Percentiles rank a stretch among this genome's conserved stretches.
Evolutionary conservation across 2,888 invertebrate species (phyloP).

Genomic region (Theretra japonica): DNA sequence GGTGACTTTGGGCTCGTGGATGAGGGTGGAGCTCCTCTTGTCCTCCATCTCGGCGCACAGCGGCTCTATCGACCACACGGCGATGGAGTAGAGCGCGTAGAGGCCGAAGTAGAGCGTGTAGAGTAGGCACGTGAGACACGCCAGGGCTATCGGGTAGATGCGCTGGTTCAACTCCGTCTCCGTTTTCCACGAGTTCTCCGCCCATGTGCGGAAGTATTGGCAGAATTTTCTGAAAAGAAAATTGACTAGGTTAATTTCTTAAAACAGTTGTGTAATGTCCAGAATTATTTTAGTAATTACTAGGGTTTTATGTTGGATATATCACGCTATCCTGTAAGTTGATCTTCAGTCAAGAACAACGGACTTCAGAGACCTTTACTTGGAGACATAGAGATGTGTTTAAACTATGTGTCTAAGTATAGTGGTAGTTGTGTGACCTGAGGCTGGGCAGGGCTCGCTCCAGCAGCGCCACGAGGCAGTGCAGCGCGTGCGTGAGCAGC

Average conservation of each 20-base stretch:
- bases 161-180: slow-evolving; percentile 48
- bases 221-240: slow-evolving; percentile 56
- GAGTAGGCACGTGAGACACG: slow-evolving; percentile 52
- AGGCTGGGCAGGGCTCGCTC: slow-evolving; percentile 65
- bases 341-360: no score
- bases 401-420: not conserved
- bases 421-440: slow-evolving; percentile 50
- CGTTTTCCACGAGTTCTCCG: slow-evolving; percentile 61
- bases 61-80: slow-evolving; percentile 71
- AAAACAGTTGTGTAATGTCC: no score
- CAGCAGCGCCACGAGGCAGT: slow-evolving; percentile 65
- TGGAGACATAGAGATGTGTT: no score
- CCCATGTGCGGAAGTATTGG: slow-evolving; percentile 66
- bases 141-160: slow-evolving; percentile 54
- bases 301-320: no score
- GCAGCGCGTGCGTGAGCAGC: slow-evolving; percentile 70
- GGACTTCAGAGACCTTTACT: no score
- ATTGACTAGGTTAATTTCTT: not conserved
- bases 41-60: slow-evolving; percentile 51
- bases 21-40: slow-evolving; percentile 34
- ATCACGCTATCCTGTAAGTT: no score
- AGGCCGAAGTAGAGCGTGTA: slow-evolving; percentile 63
- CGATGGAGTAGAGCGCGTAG: slow-evolving; percentile 52
- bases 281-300: no score
- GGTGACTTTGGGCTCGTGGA: slow-evolving; percentile 48